These are phyloP conservation scores for Cremastinae sp. DNA, from an alignment of 2,888 invertebrate species.

Conservation along the genomic window DNA sequence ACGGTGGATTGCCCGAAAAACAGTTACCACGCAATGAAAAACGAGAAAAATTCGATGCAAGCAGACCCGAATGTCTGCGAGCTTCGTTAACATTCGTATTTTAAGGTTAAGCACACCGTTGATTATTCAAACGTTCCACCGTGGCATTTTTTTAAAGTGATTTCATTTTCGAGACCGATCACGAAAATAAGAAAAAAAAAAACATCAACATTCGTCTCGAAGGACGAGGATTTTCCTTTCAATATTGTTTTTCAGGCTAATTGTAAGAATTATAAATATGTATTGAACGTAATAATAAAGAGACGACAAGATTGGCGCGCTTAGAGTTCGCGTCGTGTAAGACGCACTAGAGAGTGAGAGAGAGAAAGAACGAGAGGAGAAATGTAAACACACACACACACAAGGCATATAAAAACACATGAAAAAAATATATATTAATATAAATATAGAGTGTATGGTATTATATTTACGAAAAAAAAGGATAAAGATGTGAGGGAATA, in stretches of 20 bases:
- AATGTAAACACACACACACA: conserved; percentile 31
- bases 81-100: no score
- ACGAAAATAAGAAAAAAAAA: conserved; percentile 1
- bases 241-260: conserved; percentile 29
- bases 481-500: conserved; percentile 47
- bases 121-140: no score
- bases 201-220: no score
- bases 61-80: neutral
- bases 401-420: conserved; percentile 44
- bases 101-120: no score
- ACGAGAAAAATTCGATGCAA: neutral
- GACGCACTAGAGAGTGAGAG: conserved; percentile 33
- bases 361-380: conserved; percentile 3
- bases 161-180: neutral
- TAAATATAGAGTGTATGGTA: conserved; percentile 49
- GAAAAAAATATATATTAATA: conserved; percentile 38
- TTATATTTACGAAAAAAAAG: conserved; percentile 29
- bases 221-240: conserved; percentile 28
- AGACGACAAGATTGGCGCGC: conserved; percentile 32
- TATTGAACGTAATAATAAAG: conserved; percentile 56
- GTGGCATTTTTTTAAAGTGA: neutral
- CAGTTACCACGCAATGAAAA: conserved; percentile 36
- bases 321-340: conserved; percentile 43
- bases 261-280: conserved; percentile 44
- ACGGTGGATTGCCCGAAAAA: conserved; percentile 53